Base-by-base conservation (phyloP, 2,797 vertebrate species). In the Catamblyrhynchus diadema region DNA sequence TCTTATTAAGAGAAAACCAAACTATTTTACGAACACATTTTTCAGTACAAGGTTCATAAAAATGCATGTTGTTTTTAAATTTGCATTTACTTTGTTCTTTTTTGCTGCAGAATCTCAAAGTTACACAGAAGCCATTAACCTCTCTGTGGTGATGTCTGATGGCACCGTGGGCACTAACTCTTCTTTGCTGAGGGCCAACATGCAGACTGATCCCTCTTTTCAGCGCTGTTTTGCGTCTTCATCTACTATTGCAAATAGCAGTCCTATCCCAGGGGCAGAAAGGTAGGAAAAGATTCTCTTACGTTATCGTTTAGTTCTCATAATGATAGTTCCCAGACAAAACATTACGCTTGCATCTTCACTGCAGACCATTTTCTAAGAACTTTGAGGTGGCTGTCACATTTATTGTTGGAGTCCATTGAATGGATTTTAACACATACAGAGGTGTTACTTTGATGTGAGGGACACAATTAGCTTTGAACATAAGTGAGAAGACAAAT, bases 61-160 rank as follows among this genome's bases (percentile, higher is more conserved):
- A 80, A 70, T 45, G 21, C 16, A 5, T 42, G 2, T 60, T 72
- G 14, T 66, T 89, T 92, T 92, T 39, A 64, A 83, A 65, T 67
- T 69, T 72, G 27, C 32, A 15, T 81, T 93, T 71, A 14, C 45
- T 95, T 80, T 66, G 73, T 57, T 67, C n/a, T 64, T 12, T 23
- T 51, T 70, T 54, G 14, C n/a, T 91, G 41, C 96, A 99, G 99
- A 99, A 61, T 95, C 97, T 37, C 97, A 54, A 16, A 97, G 98
- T 94, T 98, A 97, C 94, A 25, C 89, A 2, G 98, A 98, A 91
- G 91, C 94, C 35, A 96, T 97, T 64, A 94, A 94, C 82, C 98
- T 97, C 75, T 13, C 97, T 4, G 53, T 95, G 81, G 95, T 97
- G 94, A 97, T 98, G 86, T 94, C 98, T 61, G 98, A 98, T 61